These are phyloP conservation scores for Polydrusus tereticollis DNA, from an alignment of 2,888 invertebrate genomes.

Conservation along the genomic window DNA sequence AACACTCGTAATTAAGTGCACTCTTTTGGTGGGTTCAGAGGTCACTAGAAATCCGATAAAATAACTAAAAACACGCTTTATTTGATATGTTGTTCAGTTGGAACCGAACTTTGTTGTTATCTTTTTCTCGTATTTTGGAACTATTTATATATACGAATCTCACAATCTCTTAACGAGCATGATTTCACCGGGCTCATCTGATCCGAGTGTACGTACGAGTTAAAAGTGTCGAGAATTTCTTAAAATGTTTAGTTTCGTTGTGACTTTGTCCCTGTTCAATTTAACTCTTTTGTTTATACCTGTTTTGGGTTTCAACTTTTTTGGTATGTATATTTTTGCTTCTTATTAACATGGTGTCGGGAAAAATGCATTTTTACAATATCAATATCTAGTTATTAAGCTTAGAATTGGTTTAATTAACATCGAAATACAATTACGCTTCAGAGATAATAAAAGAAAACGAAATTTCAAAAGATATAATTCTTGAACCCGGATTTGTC, in stretches of 20 bases:
- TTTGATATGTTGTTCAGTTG: constrained; percentile 16
- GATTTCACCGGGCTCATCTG: neutral
- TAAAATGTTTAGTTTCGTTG: constrained; percentile 58
- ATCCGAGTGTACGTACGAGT: neutral
- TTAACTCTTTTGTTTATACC: constrained; percentile 56
- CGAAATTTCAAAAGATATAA: no score
- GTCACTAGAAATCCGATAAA: constrained; percentile 27
- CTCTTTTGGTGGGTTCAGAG: constrained; percentile 35
- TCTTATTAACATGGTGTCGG: neutral
- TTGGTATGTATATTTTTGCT: constrained; percentile 56
- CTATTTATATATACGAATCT: neutral
- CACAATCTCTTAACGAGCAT: constrained; percentile 25
- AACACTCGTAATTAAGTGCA: neutral
- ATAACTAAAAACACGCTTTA: constrained; percentile 9
- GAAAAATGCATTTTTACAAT: neutral
- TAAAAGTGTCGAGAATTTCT: neutral
- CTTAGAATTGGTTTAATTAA: no score
- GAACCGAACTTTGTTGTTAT: constrained; percentile 14
- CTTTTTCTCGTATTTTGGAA: constrained; percentile 21
- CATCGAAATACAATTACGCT: no score
- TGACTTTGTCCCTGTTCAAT: constrained; percentile 57
- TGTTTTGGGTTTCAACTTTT: constrained; percentile 55
- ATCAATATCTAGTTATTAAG: neutral
- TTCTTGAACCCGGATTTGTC: no score
- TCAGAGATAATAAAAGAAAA: no score